Conservation (phyloP, 2,797 vertebrate species). For the Miichthys miiuy region DNA sequence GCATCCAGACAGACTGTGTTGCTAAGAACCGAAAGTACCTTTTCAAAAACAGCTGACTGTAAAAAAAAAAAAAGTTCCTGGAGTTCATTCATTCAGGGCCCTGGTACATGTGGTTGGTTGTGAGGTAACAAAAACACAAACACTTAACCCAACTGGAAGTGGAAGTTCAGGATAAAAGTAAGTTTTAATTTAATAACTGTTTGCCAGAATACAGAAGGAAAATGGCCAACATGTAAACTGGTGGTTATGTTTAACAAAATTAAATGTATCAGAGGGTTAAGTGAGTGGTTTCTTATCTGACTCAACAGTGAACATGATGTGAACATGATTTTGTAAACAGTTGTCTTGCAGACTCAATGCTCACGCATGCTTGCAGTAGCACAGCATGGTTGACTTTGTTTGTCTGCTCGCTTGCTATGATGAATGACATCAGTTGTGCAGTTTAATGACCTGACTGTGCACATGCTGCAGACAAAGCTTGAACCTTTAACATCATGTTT, state of each 20-base stretch:
- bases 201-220: background rate
- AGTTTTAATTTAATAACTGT: too few relatives aligned
- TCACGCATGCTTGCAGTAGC: background rate
- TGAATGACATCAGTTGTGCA: conserved; percentile 26
- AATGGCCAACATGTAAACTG: background rate
- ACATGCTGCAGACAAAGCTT: conserved; percentile 39
- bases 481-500: background rate
- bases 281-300: background rate
- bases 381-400: background rate
- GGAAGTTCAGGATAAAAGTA: background rate
- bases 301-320: background rate
- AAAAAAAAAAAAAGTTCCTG: background rate
- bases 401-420: conserved; percentile 1
- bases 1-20: conserved; percentile 7
- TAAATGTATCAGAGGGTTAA: background rate
- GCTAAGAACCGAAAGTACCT: conserved; percentile 24
- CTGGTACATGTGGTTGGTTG: background rate
- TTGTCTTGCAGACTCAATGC: conserved; percentile 16
- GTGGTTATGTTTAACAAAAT: background rate
- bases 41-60: conserved; percentile 20
- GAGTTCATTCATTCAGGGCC: conserved; percentile 26
- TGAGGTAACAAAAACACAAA: conserved; percentile 14
- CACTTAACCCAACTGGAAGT: background rate
- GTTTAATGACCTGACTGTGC: conserved; percentile 15
- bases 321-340: background rate